Percentiles rank a stretch among this genome's conserved stretches.
These are phyloP conservation scores for Xestia rhomboidea DNA, from an alignment of 2,888 invertebrate species.

Conservation along the genomic window DNA sequence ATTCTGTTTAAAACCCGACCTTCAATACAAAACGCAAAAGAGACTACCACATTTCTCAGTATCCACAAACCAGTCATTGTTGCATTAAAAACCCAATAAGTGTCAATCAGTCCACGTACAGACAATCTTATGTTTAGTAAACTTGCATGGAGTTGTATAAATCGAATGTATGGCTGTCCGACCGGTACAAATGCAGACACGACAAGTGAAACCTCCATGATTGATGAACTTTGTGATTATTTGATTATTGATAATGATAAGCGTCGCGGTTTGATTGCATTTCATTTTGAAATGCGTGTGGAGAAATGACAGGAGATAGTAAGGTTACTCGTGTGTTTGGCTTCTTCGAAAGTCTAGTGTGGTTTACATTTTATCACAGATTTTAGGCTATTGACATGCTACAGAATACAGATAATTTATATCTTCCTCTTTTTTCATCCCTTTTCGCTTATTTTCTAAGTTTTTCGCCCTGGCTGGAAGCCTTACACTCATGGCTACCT, in stretches of 20 bases:
- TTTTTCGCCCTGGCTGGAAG: no score
- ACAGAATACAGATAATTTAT: no score
- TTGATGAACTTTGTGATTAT: conserved; percentile 42
- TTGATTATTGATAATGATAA: conserved; percentile 43
- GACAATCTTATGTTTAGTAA: conserved; percentile 54
- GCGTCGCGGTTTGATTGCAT: conserved; percentile 36
- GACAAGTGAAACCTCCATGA: conserved; percentile 53
- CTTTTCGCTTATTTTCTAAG: not conserved
- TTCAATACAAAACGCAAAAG: conserved; percentile 9
- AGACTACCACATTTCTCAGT: conserved; percentile 25
- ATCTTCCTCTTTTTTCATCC: not conserved
- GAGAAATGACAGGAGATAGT: conserved; percentile 23
- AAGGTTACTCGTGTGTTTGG: not conserved
- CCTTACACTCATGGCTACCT: no score
- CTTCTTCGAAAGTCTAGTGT: conserved; percentile 33
- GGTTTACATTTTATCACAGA: not conserved
- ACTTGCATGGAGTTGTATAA: conserved; percentile 30
- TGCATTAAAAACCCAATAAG: conserved; percentile 32
- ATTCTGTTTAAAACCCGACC: conserved; percentile 2
- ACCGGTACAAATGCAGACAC: conserved; percentile 23
- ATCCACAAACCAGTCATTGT: conserved; percentile 53
- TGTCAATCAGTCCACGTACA: conserved; percentile 41
- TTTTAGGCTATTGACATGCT: not conserved
- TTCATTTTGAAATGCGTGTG: conserved; percentile 14
- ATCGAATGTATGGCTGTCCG: conserved; percentile 11